Evolutionary conservation across 2,888 invertebrate species (phyloP), one percentile per base, ranked within the genome.

Genomic region (Toxonevra muliebris): DNA sequence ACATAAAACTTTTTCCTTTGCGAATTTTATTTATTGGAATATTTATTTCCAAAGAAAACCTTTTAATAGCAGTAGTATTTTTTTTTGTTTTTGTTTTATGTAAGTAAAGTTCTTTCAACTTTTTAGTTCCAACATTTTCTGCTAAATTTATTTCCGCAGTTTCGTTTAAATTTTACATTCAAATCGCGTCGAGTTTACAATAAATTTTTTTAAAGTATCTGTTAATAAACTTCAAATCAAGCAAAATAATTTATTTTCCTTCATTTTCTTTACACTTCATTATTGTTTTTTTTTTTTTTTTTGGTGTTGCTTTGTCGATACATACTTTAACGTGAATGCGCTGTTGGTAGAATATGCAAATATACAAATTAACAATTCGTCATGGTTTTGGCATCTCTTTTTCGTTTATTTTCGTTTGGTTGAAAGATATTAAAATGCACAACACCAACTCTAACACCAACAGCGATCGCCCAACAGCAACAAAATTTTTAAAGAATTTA

Each of bases 311-410:
- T 30, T 30, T 48, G 15, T 15, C 15, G 50, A 48, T 15, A 15
- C 15, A 8, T n/a, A 3, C n/a, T 2, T 48, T 7, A n/a, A 48
- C 5, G 11, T 53, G 2, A 3, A 19, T 19, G 19, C n/a, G 19
- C n/a, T 17, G 53, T n/a, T 66, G 61, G 55, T 59, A 61, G 61
- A 66, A 61, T 66, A 66, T 66, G 66, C 66, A 66, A 66, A 66
- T 66, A 61, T 66, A 42, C 55, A 65, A 65, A 65, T 62, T 65
- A 67, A 67, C 61, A 68, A 68, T 69, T 68, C 68, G 45, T 61
- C 60, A 65, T 61, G 65, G 53, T 68, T 59, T 42, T 30, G 40
- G 53, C 59, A 10, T 53, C 40, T 4, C 30, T 54, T 62, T 54
- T 11, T 11, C 13, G 19, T 45, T 13, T 40, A n/a, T 54, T 15